These are phyloP conservation scores for Apostichopus japonicus DNA, from an alignment of 35 echinoderm and acorn worm genomes.

Conservation along the genomic window DNA sequence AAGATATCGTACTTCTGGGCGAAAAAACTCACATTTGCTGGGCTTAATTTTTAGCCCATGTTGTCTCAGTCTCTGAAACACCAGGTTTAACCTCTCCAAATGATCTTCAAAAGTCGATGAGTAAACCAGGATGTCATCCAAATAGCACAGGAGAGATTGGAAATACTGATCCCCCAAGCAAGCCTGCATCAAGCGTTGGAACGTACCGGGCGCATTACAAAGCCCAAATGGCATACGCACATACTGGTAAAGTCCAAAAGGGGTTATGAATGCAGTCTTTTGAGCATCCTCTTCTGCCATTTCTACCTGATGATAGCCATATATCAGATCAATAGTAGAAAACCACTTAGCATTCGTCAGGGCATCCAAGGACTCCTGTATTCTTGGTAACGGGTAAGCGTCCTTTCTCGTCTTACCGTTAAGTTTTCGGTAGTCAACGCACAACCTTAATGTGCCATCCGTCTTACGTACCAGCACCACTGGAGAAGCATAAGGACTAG, in stretches of 20 bases:
- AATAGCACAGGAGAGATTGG: background rate
- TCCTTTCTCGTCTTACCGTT: constrained; percentile 43
- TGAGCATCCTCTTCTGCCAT: constrained; percentile 46
- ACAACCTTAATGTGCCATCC: too few relatives aligned
- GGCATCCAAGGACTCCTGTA: constrained; percentile 51
- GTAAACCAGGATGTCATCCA: too few relatives aligned
- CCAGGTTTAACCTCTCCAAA: too few relatives aligned
- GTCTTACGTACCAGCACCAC: too few relatives aligned
- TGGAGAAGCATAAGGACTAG: too few relatives aligned
- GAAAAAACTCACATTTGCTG: too few relatives aligned
- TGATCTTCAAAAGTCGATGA: too few relatives aligned
- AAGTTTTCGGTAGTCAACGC: too few relatives aligned
- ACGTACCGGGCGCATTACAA: too few relatives aligned
- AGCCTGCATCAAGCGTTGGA: background rate
- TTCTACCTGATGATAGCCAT: constrained; percentile 61
- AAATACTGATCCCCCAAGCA: background rate
- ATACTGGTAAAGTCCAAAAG: background rate
- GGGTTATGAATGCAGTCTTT: too few relatives aligned
- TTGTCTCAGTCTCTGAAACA: too few relatives aligned
- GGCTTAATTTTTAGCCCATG: too few relatives aligned
- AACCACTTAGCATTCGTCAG: constrained; percentile 48
- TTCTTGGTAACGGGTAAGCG: constrained; percentile 35
- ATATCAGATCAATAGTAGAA: background rate
- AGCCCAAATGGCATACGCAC: background rate
- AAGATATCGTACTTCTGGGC: constrained; percentile 42